Evolutionary conservation across 2,888 invertebrate species (phyloP), one percentile per base, ranked within the genome.

Genomic region (Rhorus exstirpatorius): DNA sequence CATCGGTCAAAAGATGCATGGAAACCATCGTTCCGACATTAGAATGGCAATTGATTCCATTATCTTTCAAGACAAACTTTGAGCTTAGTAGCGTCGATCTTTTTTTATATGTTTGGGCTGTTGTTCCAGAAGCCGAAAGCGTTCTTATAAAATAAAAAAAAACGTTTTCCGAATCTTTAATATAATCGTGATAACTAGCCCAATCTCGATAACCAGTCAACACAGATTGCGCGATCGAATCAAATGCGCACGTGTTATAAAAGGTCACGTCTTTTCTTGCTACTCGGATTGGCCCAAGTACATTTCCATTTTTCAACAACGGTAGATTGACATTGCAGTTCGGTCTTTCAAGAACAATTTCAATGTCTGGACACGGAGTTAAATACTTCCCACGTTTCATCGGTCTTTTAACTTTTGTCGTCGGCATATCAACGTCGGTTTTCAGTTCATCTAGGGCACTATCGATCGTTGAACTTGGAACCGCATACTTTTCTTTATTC

Each of bases 201-300:
- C 12, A 79, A 19, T 79, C 79, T 12, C 67, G 68, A 17, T 60
- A 74, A 6, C 51, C 72, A 10, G 26, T 44, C 26, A 79, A 14
- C 17, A 79, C 38, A 3, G 65, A 65, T 17, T 79, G 79, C n/a
- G 55, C 44, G 4, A 78, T 0, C 12, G 63, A 58, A 51, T 78
- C 78, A 19, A 79, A 60, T 1, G 79, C 19, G 17, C 79, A 79
- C 10, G 74, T 68, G n/a, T 79, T 79, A n/a, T 38, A 14, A 6
- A 74, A 44, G 10, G 44, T 67, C n/a, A 68, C 19, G n/a, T 41
- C 8, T 51, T 51, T 65, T 1, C 44, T 46, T 3, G 4, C 38
- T 10, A 68, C 31, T n/a, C 41, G 58, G 8, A 75, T 58, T 19
- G 61, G 61, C 10, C 26, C 19, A 21, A 63, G 44, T 1, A 24